Evolutionary conservation across 2,888 invertebrate genomes (phyloP), one percentile per base, ranked within the genome.

Genomic region (Epinotia bilunana): DNA sequence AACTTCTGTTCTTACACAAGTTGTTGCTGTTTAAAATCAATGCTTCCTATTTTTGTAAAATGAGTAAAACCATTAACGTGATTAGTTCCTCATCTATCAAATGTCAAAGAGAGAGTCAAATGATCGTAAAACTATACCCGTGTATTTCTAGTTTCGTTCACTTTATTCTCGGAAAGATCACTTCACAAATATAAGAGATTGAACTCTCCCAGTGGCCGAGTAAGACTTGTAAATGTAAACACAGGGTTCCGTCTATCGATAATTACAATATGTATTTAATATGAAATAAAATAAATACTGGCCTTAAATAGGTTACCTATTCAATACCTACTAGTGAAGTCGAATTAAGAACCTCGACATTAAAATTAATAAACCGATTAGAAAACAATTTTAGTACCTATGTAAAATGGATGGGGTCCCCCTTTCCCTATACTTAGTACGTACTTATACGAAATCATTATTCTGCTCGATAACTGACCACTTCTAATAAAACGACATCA

Each of bases 41-140:
- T 33, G n/a, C 11, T n/a, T 33, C n/a, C 63, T 63, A 74, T 69
- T 74, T 65, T 65, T 9, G 60, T 67, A 28, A 72, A 75, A 67
- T 46, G 65, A 61, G 55, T 72, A 46, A 62, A 71, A 55, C 65
- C 65, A 65, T 75, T 75, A 75, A 55, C 60, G 65, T n/a, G 53
- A 75, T 75, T 67, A 72, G 75, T 67, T 61, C 67, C 62, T 72
- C 75, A 72, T 75, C 71, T 67, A 75, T 75, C 72, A 72, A 72
- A 62, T 67, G 72, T 72, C 65, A 61, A 57, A 60, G 64, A 60
- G 23, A 58, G 13, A 60, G 39, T 39, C 63, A 49, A 65, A 49
- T 72, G 23, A 64, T 74, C 70, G 70, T 74, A 71, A 74, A 74
- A 43, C 63, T 20, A 57, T 57, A 61, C 57, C 16, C 60, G 20